Conservation (phyloP, 2,113 vertebrate species). For the Microtus richardsoni region DNA sequence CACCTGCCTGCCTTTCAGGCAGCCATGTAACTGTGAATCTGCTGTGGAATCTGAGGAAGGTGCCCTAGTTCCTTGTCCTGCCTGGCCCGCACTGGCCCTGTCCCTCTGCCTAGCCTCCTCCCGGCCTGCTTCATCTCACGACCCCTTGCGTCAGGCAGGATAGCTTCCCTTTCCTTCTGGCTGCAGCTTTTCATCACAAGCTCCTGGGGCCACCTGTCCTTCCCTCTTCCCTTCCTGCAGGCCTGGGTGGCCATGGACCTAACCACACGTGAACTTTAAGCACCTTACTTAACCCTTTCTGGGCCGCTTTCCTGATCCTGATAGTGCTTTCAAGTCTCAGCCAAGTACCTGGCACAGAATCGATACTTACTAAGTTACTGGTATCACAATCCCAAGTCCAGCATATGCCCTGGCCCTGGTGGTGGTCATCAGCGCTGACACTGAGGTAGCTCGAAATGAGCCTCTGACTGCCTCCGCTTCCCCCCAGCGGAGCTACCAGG, state of each 20-base stretch:
- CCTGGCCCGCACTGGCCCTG: background rate
- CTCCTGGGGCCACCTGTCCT: background rate
- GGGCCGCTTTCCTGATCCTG: background rate
- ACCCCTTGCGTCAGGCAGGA: slow-evolving; percentile 9
- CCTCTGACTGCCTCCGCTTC: background rate
- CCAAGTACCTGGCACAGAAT: background rate
- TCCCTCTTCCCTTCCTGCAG: background rate
- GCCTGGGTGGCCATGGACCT: no score
- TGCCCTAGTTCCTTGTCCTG: slow-evolving; percentile 57
- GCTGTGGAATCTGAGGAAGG: slow-evolving; percentile 59
- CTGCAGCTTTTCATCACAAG: background rate
- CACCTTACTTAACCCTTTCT: background rate
- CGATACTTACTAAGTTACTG: background rate
- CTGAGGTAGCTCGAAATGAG: no score
- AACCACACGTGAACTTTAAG: background rate
- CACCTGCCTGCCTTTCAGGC: background rate
- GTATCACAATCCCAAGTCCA: background rate
- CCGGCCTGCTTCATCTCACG: background rate
- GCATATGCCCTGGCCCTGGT: background rate
- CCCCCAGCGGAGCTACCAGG: background rate
- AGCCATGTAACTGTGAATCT: background rate
- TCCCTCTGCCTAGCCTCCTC: background rate
- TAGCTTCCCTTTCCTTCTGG: slow-evolving; percentile 3
- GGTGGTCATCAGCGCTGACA: background rate
- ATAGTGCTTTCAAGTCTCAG: background rate